These are phyloP conservation scores for Brachypalpus laphriformis DNA, from an alignment of 2,888 invertebrate species.

Conservation along the genomic window DNA sequence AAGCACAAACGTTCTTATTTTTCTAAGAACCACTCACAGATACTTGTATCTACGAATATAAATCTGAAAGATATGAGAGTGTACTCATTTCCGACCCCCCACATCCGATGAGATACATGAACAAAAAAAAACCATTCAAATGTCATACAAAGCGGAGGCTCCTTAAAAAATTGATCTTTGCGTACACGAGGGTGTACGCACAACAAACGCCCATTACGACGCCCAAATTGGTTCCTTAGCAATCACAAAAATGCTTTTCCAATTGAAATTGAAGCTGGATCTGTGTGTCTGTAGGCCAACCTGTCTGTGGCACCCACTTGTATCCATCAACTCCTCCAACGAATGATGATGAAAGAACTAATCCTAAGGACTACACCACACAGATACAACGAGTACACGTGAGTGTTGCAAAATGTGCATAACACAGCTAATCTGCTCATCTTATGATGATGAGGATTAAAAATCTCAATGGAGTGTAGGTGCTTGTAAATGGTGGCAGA, in stretches of 20 bases:
- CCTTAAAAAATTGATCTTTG: background rate
- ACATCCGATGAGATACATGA: background rate
- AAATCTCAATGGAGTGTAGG: background rate
- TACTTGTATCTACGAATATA: background rate
- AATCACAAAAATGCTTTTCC: background rate
- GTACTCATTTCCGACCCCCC: conserved; percentile 10
- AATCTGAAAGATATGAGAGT: background rate
- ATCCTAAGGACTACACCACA: background rate
- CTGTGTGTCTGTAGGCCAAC: background rate
- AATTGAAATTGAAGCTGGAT: conserved; percentile 5
- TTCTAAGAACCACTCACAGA: background rate
- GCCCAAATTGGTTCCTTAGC: background rate
- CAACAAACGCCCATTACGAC: background rate
- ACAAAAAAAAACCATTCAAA: background rate
- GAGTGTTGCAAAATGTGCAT: background rate
- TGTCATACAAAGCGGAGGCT: background rate
- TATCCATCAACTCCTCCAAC: background rate
- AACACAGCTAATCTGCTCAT: background rate
- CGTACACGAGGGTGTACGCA: background rate
- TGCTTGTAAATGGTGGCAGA: background rate
- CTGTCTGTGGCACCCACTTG: background rate
- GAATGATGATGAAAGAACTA: background rate
- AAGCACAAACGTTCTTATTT: background rate
- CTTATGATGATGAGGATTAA: background rate
- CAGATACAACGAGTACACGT: too few relatives aligned